phyloP scores from a whole-genome alignment of 2,797 vertebrate species.

The Crax fasciolata region DNA sequence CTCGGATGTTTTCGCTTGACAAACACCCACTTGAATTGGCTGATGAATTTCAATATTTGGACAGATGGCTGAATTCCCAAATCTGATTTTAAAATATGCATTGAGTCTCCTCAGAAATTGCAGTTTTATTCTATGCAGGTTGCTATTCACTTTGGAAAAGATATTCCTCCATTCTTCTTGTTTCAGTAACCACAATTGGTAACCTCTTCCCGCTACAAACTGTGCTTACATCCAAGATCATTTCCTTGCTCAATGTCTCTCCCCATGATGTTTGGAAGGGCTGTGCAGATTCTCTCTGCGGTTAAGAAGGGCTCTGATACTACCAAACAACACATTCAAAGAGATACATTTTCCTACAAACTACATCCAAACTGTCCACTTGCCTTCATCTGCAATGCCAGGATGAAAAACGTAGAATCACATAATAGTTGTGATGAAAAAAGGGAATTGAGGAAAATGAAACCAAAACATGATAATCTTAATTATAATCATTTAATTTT shows the following conservation, averaged over 20 bases:
- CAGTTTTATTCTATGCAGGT: not conserved
- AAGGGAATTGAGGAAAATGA: not conserved
- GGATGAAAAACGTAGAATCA: not conserved
- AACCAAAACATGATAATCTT: not conserved
- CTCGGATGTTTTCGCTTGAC: conserved; percentile 39
- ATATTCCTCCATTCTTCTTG: not conserved
- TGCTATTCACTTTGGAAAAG: not conserved
- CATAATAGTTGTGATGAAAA: not conserved
- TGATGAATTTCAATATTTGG: conserved; percentile 71
- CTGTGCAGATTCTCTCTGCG: not conserved
- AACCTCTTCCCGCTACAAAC: not conserved
- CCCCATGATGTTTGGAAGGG: not conserved
- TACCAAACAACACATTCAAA: not conserved
- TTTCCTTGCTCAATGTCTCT: not conserved
- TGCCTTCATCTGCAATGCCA: not conserved
- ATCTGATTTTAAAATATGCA: conserved; percentile 35
- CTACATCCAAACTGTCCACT: not conserved
- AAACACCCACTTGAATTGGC: conserved; percentile 51
- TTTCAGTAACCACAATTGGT: not conserved
- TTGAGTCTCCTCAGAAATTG: not conserved
- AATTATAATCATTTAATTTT: not conserved
- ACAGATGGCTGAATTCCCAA: conserved; percentile 68
- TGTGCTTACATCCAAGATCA: rapidly evolving
- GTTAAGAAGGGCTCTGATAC: not conserved
- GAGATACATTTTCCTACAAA: not conserved